Evolutionary conservation across 2,113 vertebrate species (phyloP).

Genomic region (Cebus imitator): DNA sequence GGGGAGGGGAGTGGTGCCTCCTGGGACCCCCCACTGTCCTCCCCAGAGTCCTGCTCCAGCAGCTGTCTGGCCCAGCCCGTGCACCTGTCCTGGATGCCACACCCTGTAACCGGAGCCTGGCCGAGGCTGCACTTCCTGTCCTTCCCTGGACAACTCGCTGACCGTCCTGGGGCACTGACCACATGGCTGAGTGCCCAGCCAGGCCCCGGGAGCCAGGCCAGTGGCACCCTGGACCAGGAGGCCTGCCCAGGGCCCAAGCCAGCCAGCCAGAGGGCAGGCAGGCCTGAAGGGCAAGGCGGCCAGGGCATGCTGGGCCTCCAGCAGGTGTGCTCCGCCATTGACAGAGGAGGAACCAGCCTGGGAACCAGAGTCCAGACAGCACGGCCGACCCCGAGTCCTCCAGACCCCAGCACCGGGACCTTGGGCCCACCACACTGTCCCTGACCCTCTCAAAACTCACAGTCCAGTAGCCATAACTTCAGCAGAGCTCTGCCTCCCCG

Average conservation of each 20-base stretch:
- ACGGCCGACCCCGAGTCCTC: rapidly evolving
- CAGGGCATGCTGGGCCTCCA: not conserved
- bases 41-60: not conserved
- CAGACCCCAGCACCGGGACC: rapidly evolving
- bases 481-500: rapidly evolving
- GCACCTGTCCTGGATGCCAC: slow-evolving; percentile 19
- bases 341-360: not conserved
- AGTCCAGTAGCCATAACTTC: rapidly evolving
- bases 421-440: too few relatives aligned
- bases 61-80: not conserved
- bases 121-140: not conserved
- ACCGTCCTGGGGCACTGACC: not conserved
- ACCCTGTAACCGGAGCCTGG: slow-evolving; percentile 20
- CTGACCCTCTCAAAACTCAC: too few relatives aligned
- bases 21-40: not conserved
- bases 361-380: rapidly evolving
- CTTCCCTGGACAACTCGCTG: not conserved
- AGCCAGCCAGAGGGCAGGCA: not conserved
- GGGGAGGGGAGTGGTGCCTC: not conserved
- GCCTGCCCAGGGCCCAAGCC: not conserved
- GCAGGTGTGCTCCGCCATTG: rapidly evolving
- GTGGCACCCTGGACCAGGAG: not conserved
- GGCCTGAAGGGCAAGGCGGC: not conserved
- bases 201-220: not conserved
- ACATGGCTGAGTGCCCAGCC: not conserved